phyloP scores from a whole-genome alignment of 2,888 invertebrate genomes.

The Drosophila planitibia region DNA sequence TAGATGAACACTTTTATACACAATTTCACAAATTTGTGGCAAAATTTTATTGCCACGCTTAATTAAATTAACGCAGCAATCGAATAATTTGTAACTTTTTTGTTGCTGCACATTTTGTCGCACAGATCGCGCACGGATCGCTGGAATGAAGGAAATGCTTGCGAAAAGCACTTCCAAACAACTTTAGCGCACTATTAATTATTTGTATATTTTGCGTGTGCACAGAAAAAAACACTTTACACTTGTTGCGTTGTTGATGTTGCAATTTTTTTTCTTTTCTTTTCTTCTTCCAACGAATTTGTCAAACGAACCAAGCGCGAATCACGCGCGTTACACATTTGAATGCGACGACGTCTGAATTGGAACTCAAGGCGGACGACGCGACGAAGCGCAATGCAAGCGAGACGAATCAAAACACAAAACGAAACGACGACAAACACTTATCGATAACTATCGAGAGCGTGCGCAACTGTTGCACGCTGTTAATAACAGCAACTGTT shows the following conservation, averaged over 20 bases:
- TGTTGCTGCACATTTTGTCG: slow-evolving; percentile 53
- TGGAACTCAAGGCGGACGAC: slow-evolving; percentile 44
- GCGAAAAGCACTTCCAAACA: slow-evolving; percentile 19
- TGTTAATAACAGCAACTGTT: neutral
- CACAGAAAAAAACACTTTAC: slow-evolving; percentile 39
- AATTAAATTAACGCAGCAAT: slow-evolving; percentile 66
- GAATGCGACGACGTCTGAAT: slow-evolving; percentile 58
- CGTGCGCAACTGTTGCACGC: slow-evolving; percentile 8
- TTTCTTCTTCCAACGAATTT: slow-evolving; percentile 56
- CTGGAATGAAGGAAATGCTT: slow-evolving; percentile 23
- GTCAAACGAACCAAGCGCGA: slow-evolving; percentile 49
- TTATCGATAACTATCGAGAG: slow-evolving; percentile 39
- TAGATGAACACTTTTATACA: slow-evolving; percentile 20
- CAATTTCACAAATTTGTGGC: slow-evolving; percentile 12
- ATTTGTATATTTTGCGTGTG: slow-evolving; percentile 25
- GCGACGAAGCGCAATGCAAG: slow-evolving; percentile 39
- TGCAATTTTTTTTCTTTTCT: slow-evolving; percentile 54
- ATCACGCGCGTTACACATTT: slow-evolving; percentile 55
- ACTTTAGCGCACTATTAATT: slow-evolving; percentile 17
- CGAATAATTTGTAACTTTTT: slow-evolving; percentile 52
- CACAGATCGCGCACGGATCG: slow-evolving; percentile 41
- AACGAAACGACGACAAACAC: slow-evolving; percentile 17
- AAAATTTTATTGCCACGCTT: slow-evolving; percentile 49
- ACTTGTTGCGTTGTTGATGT: slow-evolving; percentile 57
- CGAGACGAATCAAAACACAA: slow-evolving; percentile 54